A percentile compares a stretch with the other conserved stretches of the same genome.
These are phyloP conservation scores for Amphipyra tragopoginis DNA, from an alignment of 2,888 invertebrate genomes.

Conservation along the genomic window DNA sequence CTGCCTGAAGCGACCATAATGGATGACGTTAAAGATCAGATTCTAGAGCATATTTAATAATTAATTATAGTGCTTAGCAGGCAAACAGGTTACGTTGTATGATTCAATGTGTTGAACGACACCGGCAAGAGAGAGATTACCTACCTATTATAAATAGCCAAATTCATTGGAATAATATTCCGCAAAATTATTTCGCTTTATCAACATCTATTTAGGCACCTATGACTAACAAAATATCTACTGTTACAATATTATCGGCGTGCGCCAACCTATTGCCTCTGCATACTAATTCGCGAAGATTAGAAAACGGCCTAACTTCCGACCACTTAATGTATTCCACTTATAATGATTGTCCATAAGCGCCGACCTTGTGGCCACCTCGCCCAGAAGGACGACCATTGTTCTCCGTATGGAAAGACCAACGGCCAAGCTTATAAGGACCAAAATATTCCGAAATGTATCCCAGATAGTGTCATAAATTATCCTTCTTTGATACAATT, in stretches of 20 bases:
- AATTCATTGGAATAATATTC: neutral
- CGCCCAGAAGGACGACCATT: slow-evolving; percentile 71
- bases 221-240: slow-evolving; percentile 46
- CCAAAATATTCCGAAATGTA: slow-evolving; percentile 51
- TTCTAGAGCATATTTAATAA: no score
- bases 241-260: slow-evolving; percentile 49
- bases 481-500: slow-evolving; percentile 42
- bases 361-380: slow-evolving; percentile 60
- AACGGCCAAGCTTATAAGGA: slow-evolving; percentile 47
- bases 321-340: slow-evolving; percentile 60
- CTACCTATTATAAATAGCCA: neutral
- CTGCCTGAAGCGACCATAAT: no score
- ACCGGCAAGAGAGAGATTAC: neutral
- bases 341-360: slow-evolving; percentile 46
- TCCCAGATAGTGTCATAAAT: slow-evolving; percentile 28
- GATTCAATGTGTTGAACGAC: no score
- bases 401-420: slow-evolving; percentile 65
- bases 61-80: no score
- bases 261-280: slow-evolving; percentile 29
- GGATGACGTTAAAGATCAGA: no score
- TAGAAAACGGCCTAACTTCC: slow-evolving; percentile 56
- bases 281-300: slow-evolving; percentile 57
- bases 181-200: slow-evolving; percentile 5
- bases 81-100: no score
- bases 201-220: slow-evolving; percentile 27